A percentile compares a stretch with the other conserved stretches of the same genome.
These are phyloP conservation scores for Chirona hameri DNA, from an alignment of 2,888 invertebrate species.

Conservation along the genomic window DNA sequence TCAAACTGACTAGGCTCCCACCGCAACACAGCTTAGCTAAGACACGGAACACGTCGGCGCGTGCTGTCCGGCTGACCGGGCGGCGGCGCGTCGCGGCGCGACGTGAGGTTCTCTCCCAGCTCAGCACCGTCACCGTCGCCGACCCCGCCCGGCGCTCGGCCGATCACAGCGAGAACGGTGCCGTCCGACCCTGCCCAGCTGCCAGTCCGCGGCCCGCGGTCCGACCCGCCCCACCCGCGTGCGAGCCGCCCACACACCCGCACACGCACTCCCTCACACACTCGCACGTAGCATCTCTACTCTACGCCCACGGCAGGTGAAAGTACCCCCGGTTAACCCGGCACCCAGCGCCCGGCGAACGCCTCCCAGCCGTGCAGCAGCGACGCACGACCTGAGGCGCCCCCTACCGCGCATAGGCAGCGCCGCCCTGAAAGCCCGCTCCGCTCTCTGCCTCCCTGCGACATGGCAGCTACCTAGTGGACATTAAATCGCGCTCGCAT, in stretches of 20 bases:
- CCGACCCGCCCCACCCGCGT: too few relatives aligned
- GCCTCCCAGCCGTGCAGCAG: too few relatives aligned
- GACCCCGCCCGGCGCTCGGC: not conserved
- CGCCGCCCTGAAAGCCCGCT: not conserved
- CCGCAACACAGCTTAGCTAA: not conserved
- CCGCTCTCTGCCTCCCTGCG: not conserved
- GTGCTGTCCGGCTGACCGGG: not conserved
- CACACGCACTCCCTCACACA: too few relatives aligned
- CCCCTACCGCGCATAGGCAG: too few relatives aligned
- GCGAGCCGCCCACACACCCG: too few relatives aligned
- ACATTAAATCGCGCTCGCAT: too few relatives aligned
- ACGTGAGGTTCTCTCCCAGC: not conserved
- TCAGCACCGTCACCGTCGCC: not conserved
- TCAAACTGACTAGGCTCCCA: slow-evolving; percentile 7
- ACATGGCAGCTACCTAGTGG: too few relatives aligned
- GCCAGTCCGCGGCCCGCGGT: not conserved
- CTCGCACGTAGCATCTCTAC: too few relatives aligned
- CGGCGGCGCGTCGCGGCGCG: not conserved
- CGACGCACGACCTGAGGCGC: too few relatives aligned
- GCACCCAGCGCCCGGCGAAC: too few relatives aligned
- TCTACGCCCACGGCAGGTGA: too few relatives aligned
- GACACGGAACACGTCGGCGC: not conserved
- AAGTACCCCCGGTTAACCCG: too few relatives aligned
- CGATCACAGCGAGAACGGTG: not conserved
- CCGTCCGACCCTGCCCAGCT: not conserved